Evolutionary conservation across 2,888 invertebrate genomes (phyloP).

Genomic region (Tetropium fuscum): DNA sequence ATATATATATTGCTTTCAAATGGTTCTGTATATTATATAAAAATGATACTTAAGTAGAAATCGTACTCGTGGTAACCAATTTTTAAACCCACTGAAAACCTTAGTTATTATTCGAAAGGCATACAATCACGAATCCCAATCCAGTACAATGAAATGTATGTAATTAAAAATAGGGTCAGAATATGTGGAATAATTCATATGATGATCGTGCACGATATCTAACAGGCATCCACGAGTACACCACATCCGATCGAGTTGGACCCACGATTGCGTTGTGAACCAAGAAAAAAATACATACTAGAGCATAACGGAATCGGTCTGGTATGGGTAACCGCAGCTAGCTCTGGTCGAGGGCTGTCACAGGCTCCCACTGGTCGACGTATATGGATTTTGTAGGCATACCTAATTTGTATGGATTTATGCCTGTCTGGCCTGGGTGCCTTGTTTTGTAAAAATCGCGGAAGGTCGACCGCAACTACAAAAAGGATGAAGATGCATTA

Average conservation of each 20-base stretch:
- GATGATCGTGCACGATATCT: slow-evolving; percentile 16
- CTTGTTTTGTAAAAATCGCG: no score
- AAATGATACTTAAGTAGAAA: no score
- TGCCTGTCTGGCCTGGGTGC: no score
- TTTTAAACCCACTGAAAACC: background rate
- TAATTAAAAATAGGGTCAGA: slow-evolving; percentile 16
- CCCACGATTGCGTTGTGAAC: slow-evolving; percentile 19
- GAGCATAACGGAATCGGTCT: slow-evolving; percentile 30
- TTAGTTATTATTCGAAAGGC: slow-evolving; percentile 2
- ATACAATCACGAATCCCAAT: slow-evolving; percentile 9
- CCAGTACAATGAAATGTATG: slow-evolving; percentile 6
- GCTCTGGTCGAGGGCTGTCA: slow-evolving; percentile 11
- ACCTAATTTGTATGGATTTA: background rate
- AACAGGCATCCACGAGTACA: slow-evolving; percentile 11
- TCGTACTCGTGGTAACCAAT: background rate
- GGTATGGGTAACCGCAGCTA: slow-evolving; percentile 12
- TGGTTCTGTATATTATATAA: no score
- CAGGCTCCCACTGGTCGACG: slow-evolving; percentile 8
- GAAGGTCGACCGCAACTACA: no score
- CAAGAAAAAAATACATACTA: slow-evolving; percentile 24
- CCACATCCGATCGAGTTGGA: slow-evolving; percentile 19
- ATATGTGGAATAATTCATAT: slow-evolving; percentile 24
- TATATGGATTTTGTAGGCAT: slow-evolving; percentile 13
- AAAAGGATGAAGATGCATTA: no score
- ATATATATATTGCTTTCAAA: no score